Conservation (phyloP, 2,888 invertebrate species). For the Chydorus sphaericus region DNA sequence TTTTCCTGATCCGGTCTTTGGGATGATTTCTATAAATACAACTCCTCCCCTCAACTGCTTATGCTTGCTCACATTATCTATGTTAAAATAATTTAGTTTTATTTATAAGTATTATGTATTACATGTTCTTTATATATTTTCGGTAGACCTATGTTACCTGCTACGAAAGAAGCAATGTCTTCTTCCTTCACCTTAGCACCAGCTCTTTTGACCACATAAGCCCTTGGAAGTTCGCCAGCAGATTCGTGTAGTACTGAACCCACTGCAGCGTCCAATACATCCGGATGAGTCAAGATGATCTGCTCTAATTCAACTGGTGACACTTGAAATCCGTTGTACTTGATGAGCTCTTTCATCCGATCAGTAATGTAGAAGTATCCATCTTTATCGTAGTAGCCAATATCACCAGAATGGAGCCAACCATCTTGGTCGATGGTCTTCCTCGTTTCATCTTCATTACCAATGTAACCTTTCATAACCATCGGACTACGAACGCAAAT, state of each 20-base stretch:
- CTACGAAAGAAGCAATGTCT: neutral
- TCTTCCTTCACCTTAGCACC: neutral
- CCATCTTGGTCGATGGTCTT: constrained; percentile 52
- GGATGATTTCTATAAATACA: constrained; percentile 53
- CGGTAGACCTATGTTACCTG: neutral
- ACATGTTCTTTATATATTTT: too few relatives aligned
- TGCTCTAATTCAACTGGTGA: constrained; percentile 76
- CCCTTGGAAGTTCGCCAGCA: constrained; percentile 35
- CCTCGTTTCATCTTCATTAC: constrained; percentile 47
- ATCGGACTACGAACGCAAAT: constrained; percentile 42
- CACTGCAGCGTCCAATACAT: constrained; percentile 63
- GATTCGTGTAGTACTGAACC: constrained; percentile 57
- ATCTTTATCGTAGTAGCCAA: constrained; percentile 64
- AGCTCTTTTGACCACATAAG: neutral
- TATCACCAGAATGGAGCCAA: constrained; percentile 62
- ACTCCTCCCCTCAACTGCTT: constrained; percentile 61
- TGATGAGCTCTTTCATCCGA: constrained; percentile 75
- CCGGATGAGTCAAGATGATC: constrained; percentile 50
- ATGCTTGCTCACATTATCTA: neutral
- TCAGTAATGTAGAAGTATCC: constrained; percentile 68
- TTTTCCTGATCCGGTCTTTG: constrained; percentile 63
- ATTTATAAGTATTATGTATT: too few relatives aligned
- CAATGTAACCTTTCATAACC: constrained; percentile 61
- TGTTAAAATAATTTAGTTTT: too few relatives aligned
- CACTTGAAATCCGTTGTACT: constrained; percentile 64